Evolutionary conservation across 2,797 vertebrate species (phyloP), one percentile per base, ranked within the genome.

Genomic region (Melanotaenia trifasciata): DNA sequence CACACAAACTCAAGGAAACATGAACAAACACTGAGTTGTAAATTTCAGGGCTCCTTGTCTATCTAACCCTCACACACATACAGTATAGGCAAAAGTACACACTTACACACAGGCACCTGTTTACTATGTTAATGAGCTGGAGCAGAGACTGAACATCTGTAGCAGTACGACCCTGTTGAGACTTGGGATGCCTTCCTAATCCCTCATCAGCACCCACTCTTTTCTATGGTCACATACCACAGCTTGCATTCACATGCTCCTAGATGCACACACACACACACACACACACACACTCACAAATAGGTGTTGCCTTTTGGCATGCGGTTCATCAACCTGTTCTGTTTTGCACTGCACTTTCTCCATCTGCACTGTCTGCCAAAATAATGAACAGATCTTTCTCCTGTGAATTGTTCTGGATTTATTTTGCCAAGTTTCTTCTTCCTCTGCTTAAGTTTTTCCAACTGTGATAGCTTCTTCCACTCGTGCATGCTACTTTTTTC

Each of bases 81-180:
- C 53, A 57, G 54, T 74, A 45, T 51, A 32, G 11, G 36, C 58
- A 62, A 36, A 53, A 33, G 26, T 56, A 63, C 64, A 67, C 54
- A 67, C 58, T 61, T 51, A 58, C 40, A 67, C 50, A 35, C 8
- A 53, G 11, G 71, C 81, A 90, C 87, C 90, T 92, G 89, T 87
- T 92, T 90, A 82, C 86, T 86, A 90, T 93, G 87, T 59, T 89
- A 92, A 92, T 91, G 86, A 91, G 80, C 73, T 86, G 74, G 84
- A 80, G 75, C 73, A 79, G 81, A 84, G 86, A 84, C 72, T 11
- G 72, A 92, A 90, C 89, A 92, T 92, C 88, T 92, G 90, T 89
- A 90, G 85, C 84, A 58, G 71, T 71, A 72, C 70, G 57, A 89
- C 88, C 87, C 85, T 78, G 81, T 81, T 85, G 87, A 84, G 85